phyloP scores from a whole-genome alignment of 2,888 invertebrate species.

The Agrotis segetum region DNA sequence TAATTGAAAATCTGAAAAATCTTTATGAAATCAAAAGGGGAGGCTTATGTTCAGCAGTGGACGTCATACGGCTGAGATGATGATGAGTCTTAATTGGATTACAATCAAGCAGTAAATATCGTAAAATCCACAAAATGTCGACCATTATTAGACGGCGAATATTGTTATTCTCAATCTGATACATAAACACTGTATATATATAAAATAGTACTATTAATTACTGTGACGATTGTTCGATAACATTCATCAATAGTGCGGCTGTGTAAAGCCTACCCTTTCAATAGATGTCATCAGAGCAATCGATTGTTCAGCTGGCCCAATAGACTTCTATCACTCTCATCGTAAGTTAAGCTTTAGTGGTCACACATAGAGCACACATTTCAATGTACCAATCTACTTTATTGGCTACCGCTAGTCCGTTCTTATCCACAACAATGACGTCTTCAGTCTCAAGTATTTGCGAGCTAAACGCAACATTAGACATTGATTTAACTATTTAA shows the following conservation, averaged over 20 bases:
- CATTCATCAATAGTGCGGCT: constrained; percentile 20
- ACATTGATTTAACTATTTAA: not conserved
- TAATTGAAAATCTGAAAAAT: no score
- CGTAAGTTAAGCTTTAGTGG: constrained; percentile 10
- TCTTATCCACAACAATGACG: constrained; percentile 3
- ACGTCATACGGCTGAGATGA: no score
- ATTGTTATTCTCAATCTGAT: no score
- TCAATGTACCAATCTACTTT: not conserved
- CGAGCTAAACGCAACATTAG: not conserved
- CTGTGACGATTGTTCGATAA: constrained; percentile 7
- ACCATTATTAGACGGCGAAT: not conserved
- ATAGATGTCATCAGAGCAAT: constrained; percentile 32
- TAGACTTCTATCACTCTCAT: not conserved
- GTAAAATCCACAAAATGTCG: not conserved
- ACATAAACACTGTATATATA: not conserved
- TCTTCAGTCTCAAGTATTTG: not conserved
- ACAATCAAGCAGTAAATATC: not conserved
- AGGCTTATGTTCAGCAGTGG: no score
- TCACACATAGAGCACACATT: constrained; percentile 1
- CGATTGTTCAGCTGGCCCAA: constrained; percentile 21
- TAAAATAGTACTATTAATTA: not conserved
- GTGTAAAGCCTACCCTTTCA: constrained; percentile 41
- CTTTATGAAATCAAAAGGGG: no score
- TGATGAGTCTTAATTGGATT: constrained; percentile 5
- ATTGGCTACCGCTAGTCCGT: not conserved